phyloP scores from a whole-genome alignment of 2,113 vertebrate species.

The Gallinago paraguaiae region DNA sequence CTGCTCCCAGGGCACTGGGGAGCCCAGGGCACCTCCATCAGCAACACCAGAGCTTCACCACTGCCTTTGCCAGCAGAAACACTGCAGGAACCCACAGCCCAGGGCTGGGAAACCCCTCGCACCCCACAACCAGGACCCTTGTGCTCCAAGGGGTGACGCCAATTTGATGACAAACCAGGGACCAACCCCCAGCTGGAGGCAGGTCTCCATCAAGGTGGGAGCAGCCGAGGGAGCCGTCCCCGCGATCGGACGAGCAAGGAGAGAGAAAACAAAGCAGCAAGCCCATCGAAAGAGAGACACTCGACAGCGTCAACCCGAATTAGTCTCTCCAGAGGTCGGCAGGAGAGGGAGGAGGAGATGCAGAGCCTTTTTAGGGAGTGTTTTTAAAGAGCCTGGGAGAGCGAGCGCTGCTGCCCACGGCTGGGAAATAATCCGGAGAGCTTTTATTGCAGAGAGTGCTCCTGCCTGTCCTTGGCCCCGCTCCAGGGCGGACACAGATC shows the following conservation, averaged over 20 bases:
- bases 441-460: not conserved
- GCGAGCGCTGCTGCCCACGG: not conserved
- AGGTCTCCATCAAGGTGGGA: not conserved
- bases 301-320: not conserved
- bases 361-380: conserved; percentile 19
- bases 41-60: fast-evolving
- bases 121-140: fast-evolving
- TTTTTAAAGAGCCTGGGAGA: conserved; percentile 21
- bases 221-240: not conserved
- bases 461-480: not conserved
- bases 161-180: not conserved
- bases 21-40: too few species aligned
- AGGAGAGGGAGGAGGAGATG: conserved; percentile 9
- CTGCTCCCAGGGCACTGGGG: not conserved
- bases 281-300: not conserved
- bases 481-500: conserved; percentile 19
- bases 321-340: not conserved
- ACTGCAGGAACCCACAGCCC: not conserved
- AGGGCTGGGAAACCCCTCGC: fast-evolving
- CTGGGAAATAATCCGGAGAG: not conserved
- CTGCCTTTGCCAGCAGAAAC: not conserved
- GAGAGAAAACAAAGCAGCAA: not conserved
- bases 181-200: too few species aligned
- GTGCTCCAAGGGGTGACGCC: not conserved
- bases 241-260: fast-evolving